These are phyloP conservation scores for Mionectes olivaceus DNA, from an alignment of 2,797 vertebrate species.

Conservation along the genomic window DNA sequence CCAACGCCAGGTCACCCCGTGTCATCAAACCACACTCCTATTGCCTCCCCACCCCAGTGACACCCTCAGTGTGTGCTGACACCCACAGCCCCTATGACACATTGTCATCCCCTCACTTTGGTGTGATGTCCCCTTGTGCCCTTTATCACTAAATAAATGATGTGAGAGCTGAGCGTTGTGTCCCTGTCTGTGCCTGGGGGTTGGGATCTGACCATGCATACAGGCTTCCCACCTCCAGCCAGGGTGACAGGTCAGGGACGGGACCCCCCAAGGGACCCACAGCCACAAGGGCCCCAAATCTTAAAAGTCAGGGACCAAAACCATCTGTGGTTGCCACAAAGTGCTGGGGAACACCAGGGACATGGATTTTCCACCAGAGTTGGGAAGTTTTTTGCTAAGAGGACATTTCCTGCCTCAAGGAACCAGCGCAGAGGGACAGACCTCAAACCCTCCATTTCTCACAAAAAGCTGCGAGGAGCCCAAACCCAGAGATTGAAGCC, in stretches of 20 bases:
- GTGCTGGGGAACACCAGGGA: not conserved
- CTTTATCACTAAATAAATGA: conserved; percentile 25
- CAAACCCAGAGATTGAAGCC: not conserved
- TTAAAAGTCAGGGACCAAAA: not conserved
- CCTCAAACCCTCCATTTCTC: not conserved
- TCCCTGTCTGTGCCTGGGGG: not conserved
- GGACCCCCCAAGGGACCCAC: not conserved
- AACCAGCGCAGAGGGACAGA: not conserved
- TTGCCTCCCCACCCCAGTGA: not conserved
- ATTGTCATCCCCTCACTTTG: not conserved
- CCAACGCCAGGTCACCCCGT: fast-evolving
- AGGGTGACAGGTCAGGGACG: not conserved
- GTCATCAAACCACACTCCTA: fast-evolving
- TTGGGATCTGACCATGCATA: not conserved
- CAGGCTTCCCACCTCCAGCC: not conserved
- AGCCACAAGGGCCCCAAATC: not conserved
- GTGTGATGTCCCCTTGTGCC: not conserved
- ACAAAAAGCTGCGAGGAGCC: not conserved
- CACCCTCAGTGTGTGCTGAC: not conserved
- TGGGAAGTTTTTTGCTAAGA: not conserved
- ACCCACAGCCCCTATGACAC: not conserved
- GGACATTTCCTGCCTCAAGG: not conserved
- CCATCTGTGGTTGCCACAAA: not conserved
- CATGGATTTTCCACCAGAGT: not conserved
- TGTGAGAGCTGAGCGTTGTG: not conserved